phyloP scores from a whole-genome alignment of 2,113 vertebrate species.

The Morone chrysops region DNA sequence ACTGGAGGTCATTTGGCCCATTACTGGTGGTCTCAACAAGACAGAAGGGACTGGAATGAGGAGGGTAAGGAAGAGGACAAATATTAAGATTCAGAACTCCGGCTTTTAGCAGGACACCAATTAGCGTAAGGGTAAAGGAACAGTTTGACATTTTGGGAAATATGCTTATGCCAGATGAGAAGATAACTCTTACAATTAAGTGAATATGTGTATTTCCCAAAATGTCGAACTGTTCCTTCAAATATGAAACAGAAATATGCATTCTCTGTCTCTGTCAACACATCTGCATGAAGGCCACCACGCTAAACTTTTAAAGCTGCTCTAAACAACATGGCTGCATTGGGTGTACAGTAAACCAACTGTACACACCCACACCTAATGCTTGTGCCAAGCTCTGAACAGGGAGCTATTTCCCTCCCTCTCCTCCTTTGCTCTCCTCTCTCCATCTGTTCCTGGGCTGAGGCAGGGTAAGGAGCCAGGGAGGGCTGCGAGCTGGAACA shows the following conservation, averaged over 20 bases:
- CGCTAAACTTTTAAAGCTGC: slow-evolving; percentile 57
- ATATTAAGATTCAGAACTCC: slow-evolving; percentile 45
- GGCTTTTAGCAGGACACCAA: slow-evolving; percentile 24
- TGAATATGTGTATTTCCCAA: background rate
- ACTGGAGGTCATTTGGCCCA: slow-evolving; percentile 75
- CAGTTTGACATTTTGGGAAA: background rate
- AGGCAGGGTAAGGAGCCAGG: slow-evolving; percentile 78
- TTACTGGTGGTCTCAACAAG: slow-evolving; percentile 63
- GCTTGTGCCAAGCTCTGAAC: slow-evolving; percentile 71
- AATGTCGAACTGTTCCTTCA: background rate
- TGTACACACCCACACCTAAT: slow-evolving; percentile 66
- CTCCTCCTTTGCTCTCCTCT: slow-evolving; percentile 72
- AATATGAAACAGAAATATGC: slow-evolving; percentile 16
- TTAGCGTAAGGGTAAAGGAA: slow-evolving; percentile 29
- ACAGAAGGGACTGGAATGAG: slow-evolving; percentile 39
- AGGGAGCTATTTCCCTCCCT: slow-evolving; percentile 73
- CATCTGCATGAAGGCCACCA: slow-evolving; percentile 21
- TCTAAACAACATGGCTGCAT: slow-evolving; percentile 41
- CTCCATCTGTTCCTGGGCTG: slow-evolving; percentile 81
- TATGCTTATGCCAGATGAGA: background rate
- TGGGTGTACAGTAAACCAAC: slow-evolving; percentile 73
- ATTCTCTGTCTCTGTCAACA: slow-evolving; percentile 21
- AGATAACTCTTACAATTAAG: too few species aligned
- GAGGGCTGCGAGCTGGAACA: slow-evolving; percentile 83
- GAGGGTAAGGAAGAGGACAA: slow-evolving; percentile 28